Base-by-base conservation (phyloP, 1,140 invertebrate genomes). In the Hestina assimilis region DNA sequence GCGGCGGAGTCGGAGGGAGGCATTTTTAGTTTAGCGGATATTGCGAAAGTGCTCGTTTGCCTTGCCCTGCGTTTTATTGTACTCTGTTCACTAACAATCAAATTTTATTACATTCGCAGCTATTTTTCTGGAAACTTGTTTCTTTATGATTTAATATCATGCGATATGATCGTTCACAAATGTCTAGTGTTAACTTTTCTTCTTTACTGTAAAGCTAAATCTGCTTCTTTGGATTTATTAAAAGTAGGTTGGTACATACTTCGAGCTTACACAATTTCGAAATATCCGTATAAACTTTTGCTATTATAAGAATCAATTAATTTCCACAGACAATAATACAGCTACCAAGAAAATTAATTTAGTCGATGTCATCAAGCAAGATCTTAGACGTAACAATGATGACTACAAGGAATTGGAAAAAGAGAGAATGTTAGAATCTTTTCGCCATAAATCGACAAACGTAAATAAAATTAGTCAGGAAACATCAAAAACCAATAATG, bases 371-470 rank as follows among this genome's bases (percentile, higher is more conserved):
- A 45, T 77, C 0, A 68, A 63, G 35, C 6, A 77, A 21, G 58
- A 63, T 21, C 48, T 77, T n/a, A 59, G 56, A 29, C 57, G 62
- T n/a, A 74, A 77, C 45, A 74, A 74, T 14, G 73, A 76, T 14
- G 73, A 76, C 42, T 76, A 76, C 42, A 26, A 31, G 14, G 61
- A 58, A 19, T 19, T 31, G 14, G 21, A 17, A 38, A n/a, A 17
- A 19, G 19, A 9, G 17, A 17, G 0, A 20, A 26, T 31, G 6
- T 0, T 15, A 5, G 24, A 45, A n/a, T n/a, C n/a, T n/a, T n/a
- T n/a, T n/a, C n/a, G n/a, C n/a, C 15, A 45, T 24, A 15, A 33
- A 8, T 4, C 3, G 19, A 4, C 7, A 17, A 15, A 23, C 0
- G 1, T 8, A 23, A 15, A 14, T 19, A 3, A 12, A 5, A 9